These are phyloP conservation scores for Kradibia gibbosae DNA, from an alignment of 1,140 invertebrate genomes.

Conservation along the genomic window DNA sequence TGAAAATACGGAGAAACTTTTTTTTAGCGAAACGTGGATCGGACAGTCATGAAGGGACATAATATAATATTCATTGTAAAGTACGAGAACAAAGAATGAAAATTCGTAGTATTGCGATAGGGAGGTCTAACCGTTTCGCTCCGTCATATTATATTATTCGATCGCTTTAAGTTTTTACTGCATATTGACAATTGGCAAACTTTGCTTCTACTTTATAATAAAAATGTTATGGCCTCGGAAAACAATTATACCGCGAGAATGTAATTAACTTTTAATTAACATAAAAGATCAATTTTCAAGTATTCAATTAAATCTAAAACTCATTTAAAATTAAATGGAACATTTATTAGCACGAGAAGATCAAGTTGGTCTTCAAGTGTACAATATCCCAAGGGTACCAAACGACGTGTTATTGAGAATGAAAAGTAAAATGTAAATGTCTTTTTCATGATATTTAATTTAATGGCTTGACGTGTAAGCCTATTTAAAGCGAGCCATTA, in stretches of 20 bases:
- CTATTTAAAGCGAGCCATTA: background rate
- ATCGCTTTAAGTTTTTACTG: background rate
- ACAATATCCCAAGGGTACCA: background rate
- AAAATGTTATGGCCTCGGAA: background rate
- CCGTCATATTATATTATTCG: background rate
- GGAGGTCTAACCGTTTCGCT: background rate
- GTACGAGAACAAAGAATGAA: background rate
- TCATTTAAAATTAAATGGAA: background rate
- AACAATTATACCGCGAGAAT: background rate
- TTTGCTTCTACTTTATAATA: background rate
- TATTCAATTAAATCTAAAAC: background rate
- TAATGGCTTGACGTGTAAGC: background rate
- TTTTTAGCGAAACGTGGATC: background rate
- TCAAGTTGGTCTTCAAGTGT: background rate
- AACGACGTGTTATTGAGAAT: background rate
- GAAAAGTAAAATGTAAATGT: background rate
- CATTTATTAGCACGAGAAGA: background rate
- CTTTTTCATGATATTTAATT: background rate
- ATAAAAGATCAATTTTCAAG: background rate
- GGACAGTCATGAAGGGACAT: slow-evolving; percentile 12
- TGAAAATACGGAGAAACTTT: background rate
- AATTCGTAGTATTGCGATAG: background rate
- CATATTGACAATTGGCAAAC: background rate
- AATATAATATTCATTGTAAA: background rate
- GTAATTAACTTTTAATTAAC: background rate